These are phyloP conservation scores for Brienomyrus longianalis DNA, from an alignment of 2,113 vertebrate species.

Conservation along the genomic window DNA sequence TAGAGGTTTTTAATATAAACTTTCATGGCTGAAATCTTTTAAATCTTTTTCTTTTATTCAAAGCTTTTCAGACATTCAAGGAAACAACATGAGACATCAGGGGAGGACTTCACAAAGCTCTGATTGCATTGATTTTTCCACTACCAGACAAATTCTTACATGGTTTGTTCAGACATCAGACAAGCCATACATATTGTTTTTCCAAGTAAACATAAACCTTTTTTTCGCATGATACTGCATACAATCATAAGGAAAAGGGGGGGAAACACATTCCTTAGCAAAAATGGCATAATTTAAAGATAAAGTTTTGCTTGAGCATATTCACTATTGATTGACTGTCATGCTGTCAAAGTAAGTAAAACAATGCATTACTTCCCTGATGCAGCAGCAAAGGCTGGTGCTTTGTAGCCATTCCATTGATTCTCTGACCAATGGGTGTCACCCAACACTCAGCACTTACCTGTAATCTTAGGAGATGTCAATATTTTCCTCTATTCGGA, in stretches of 20 bases:
- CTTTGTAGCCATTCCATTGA: constrained; percentile 6
- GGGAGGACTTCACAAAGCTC: background rate
- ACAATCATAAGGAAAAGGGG: background rate
- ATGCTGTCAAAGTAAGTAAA: constrained; percentile 6
- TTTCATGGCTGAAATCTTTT: background rate
- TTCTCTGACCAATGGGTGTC: constrained; percentile 13
- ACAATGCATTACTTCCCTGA: constrained; percentile 6
- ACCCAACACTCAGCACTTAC: constrained; percentile 17
- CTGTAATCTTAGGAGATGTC: constrained; percentile 23
- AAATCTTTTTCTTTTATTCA: background rate
- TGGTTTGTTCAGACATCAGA: background rate
- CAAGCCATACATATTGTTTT: background rate
- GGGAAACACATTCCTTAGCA: background rate
- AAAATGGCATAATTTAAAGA: background rate
- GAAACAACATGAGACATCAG: background rate
- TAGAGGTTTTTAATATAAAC: background rate
- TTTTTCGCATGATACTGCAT: background rate
- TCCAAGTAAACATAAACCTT: background rate
- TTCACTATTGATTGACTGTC: background rate
- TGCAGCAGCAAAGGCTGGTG: background rate
- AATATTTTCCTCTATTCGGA: constrained; percentile 14
- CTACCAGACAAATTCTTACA: background rate
- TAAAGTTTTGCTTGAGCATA: background rate
- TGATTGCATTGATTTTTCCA: background rate
- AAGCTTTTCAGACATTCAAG: background rate